Evolutionary conservation across 2,888 invertebrate genomes (phyloP).

Genomic region (Eilema griseolum): DNA sequence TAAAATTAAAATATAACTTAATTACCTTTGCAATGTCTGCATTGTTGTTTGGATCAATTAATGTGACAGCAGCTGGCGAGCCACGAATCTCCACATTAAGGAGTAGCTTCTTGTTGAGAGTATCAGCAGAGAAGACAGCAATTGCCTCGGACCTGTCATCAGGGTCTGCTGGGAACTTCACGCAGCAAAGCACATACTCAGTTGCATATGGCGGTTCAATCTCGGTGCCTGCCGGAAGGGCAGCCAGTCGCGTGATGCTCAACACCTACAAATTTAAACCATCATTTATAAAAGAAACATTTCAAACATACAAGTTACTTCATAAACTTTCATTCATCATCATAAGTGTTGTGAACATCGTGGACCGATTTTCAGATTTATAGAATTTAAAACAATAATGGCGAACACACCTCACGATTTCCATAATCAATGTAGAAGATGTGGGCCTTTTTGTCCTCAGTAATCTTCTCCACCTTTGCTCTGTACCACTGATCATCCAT

Average conservation of each 20-base stretch:
- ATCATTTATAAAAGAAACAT: not conserved
- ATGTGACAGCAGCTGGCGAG: conserved; percentile 85
- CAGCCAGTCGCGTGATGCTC: conserved; percentile 91
- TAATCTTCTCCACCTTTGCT: conserved; percentile 95
- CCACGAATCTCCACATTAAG: conserved; percentile 94
- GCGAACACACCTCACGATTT: conserved; percentile 91
- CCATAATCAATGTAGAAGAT: conserved; percentile 98
- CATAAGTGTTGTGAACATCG: no score
- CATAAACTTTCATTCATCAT: no score
- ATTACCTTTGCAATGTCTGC: conserved; percentile 83
- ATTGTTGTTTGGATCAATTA: conserved; percentile 83
- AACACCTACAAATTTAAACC: conserved; percentile 80
- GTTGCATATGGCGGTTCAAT: conserved; percentile 93
- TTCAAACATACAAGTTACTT: not conserved
- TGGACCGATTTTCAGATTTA: no score
- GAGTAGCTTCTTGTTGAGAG: conserved; percentile 91
- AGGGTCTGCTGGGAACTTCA: conserved; percentile 94
- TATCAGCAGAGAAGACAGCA: conserved; percentile 88
- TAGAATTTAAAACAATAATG: no score
- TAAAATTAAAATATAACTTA: not conserved
- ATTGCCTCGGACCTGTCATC: conserved; percentile 93
- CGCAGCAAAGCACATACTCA: conserved; percentile 95
- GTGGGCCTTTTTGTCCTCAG: conserved; percentile 89
- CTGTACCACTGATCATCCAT: conserved; percentile 98
- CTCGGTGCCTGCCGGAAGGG: conserved; percentile 91